Base-by-base conservation (phyloP, 1,140 invertebrate species). In the Kradibia gibbosae region DNA sequence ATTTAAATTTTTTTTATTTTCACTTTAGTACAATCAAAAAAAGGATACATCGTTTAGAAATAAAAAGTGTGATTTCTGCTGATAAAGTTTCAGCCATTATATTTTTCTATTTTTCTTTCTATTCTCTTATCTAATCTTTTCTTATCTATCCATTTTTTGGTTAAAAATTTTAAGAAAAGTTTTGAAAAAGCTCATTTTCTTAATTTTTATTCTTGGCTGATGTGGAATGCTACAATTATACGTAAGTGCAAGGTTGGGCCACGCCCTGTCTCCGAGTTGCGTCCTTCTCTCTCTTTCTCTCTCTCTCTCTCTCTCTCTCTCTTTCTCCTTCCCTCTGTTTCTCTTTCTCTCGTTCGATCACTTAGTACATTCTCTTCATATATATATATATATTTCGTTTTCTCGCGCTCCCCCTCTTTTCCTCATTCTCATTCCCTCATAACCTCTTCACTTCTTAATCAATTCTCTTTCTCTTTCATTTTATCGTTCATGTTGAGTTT, bases 251-350 rank as follows among this genome's bases (percentile, higher is more conserved):
- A 76, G 17, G 50, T 25, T 76, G 71, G 76, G 60, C 76, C 81
- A 70, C 76, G 76, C 67, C 76, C 76, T 77, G 36, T 75, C 80
- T 45, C 31, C 48, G 39, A 45, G 28, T 34, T 57, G 71, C 45
- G 42, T 57, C 55, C 42, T 42, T 80, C 42, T 80, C 71, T 36
- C 31, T 57, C 80, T 76, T 72, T 76, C 74, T 74, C 48, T 82
- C 80, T 60, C 31, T 48, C 60, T 31, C 28, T 50, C 57, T 36
- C 42, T 53, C 70, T 71, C 55, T 60, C 42, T 65, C 50, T 31
- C 62, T 65, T 25, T 50, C n/a, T 45, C 62, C 34, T 8, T 39
- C 62, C 8, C n/a, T 65, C 34, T 71, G 8, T 57, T 67, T 74
- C 80, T 77, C 50, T 48, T 10, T 50, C 62, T 57, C 28, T 28